Evolutionary conservation across 2,113 vertebrate species (phyloP).

Genomic region (Cavia porcellus): DNA sequence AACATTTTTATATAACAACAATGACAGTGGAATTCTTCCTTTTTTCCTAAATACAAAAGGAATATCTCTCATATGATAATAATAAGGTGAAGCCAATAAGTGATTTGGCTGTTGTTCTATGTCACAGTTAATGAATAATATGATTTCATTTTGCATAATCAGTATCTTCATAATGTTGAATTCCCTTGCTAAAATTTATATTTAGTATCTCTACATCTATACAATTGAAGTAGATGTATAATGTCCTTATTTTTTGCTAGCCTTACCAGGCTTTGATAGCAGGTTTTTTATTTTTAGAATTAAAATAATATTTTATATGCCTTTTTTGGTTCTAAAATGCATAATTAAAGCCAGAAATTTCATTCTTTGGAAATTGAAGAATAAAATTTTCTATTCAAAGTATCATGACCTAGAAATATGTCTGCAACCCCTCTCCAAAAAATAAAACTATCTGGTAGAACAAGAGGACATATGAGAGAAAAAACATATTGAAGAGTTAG

Average conservation of each 20-base stretch:
- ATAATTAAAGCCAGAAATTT: not conserved
- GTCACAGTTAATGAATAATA: not conserved
- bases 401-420: not conserved
- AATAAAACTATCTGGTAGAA: not conserved
- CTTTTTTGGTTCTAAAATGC: not conserved
- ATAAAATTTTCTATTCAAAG: slow-evolving; percentile 1
- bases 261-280: not conserved
- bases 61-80: not conserved
- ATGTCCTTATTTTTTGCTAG: not conserved
- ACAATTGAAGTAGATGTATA: not conserved
- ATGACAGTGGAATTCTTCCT: not conserved
- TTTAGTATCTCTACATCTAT: not conserved
- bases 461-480: not conserved
- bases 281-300: slow-evolving; percentile 18
- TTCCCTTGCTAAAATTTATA: not conserved
- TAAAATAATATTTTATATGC: not conserved
- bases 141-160: not conserved
- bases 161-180: not conserved
- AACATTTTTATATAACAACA: not conserved
- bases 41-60: slow-evolving; percentile 37
- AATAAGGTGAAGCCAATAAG: not conserved
- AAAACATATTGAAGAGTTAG: not conserved
- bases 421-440: not conserved
- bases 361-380: not conserved
- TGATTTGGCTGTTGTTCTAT: slow-evolving; percentile 16